Evolutionary conservation across 2,888 invertebrate genomes (phyloP), one percentile per base, ranked within the genome.

Genomic region (Sinelater perroti): DNA sequence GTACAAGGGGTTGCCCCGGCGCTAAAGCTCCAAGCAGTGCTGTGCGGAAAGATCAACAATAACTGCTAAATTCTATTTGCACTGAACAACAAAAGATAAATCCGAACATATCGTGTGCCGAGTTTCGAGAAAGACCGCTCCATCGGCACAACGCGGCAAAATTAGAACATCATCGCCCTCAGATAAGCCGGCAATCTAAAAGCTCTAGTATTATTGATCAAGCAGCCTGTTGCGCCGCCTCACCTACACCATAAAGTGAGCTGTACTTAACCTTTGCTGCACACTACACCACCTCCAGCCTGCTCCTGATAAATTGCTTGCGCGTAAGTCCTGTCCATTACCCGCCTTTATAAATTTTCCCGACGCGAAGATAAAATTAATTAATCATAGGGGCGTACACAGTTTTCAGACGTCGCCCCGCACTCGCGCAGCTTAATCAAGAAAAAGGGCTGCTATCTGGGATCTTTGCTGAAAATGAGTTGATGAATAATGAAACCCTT

Each of bases 171-270:
- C 14, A 51, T n/a, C n/a, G n/a, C 46, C 31, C 44, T 47, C 47
- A 72, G 75, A 69, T 75, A 70, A 72, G 65, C 70, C 68, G 80
- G 79, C 79, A 60, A 65, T 74, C 79, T 78, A 78, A 76, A 79
- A 78, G 78, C 75, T 74, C 75, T 77, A 77, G 76, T 78, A 79
- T 79, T 79, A 79, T 79, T 79, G 79, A 74, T 73, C 80, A 80
- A 80, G 80, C 75, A 78, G 78, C 75, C 77, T 77, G 75, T 76
- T 60, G 60, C 60, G 56, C 51, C 51, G 60, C 60, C 45, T 60
- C 60, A 56, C 50, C 50, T 59, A 49, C 28, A 31, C 47, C 40
- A 47, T 35, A 56, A 46, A 50, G 45, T 45, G 55, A 60, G 36
- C 55, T 55, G 50, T 59, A 59, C 59, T 59, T 59, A 53, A 55